Percentiles rank a stretch among this genome's conserved stretches.
phyloP scores from a whole-genome alignment of 2,888 invertebrate species.

The Stratiomys singularior region DNA sequence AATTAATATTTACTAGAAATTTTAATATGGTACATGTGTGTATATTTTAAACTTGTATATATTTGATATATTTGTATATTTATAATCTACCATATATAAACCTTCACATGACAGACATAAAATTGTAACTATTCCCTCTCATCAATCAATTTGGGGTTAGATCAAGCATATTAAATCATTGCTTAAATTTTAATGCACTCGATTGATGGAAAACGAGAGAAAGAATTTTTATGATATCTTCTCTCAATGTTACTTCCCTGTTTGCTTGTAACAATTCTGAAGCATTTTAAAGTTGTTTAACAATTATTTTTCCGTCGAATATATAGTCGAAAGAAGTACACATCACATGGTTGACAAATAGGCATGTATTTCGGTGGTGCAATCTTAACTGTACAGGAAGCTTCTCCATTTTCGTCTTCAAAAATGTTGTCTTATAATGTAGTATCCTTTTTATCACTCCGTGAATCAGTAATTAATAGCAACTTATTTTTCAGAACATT shows the following conservation, averaged over 20 bases:
- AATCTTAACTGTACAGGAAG: neutral
- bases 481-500: neutral
- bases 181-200: neutral
- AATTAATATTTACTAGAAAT: too few species aligned
- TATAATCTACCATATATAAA: too few species aligned
- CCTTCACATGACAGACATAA: too few species aligned
- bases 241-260: neutral
- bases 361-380: neutral
- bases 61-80: too few species aligned
- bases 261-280: too few species aligned
- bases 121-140: too few species aligned
- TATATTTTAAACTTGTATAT: too few species aligned
- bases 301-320: neutral
- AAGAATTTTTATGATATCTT: neutral
- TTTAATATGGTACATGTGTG: too few species aligned
- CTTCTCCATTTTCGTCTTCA: neutral
- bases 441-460: neutral
- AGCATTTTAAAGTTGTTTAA: too few species aligned
- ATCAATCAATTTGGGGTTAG: neutral
- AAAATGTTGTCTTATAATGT: neutral
- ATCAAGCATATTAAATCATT: neutral
- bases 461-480: neutral
- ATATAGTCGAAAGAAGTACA: too few species aligned
- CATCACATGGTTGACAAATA: too few species aligned
- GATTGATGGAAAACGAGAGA: neutral